Evolutionary conservation across 2,113 vertebrate genomes (phyloP), one percentile per base, ranked within the genome.

Genomic region (Zosterops borbonicus): DNA sequence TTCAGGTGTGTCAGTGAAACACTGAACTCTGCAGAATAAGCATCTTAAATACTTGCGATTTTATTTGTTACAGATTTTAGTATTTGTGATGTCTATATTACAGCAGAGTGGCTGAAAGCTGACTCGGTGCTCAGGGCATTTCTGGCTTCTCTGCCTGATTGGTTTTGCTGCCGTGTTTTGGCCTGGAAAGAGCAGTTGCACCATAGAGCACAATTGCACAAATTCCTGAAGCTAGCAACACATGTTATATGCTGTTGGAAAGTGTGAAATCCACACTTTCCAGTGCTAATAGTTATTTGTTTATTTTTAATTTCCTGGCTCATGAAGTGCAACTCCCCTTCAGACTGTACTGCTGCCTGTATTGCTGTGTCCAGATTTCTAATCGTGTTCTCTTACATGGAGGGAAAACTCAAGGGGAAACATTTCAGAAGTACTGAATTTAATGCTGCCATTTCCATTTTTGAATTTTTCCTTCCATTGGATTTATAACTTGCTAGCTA

Each of bases 231-330:
- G 75, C 23, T 55, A 65, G 22, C 42, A 83, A 27, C 63, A 77
- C 56, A 8, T 28, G 68, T 63, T 59, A 21, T 33, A 2, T 19
- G 20, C 47, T 80, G 22, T 63, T 56, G 29, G 55, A 31, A 83
- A 75, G 39, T 39, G 33, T 28, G 44, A 74, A 63, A 63, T 28
- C 68, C 31, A 25, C 15, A 1, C 56, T 90, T 94, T 52, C 35
- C 17, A 28, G 25, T 47, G 41, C 44, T 91, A 59, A 74, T 87
- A 52, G 50, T 35, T 84, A 23, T 63, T 75, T 80, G 59, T 74
- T 91, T 92, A 56, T 68, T 94, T 95, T 82, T 81, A 68, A 94
- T 91, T 82, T 93, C 76, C 52, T 84, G 24, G 28, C 78, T 89
- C 39, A 18, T 42, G 58, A 71, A 68, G 50, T 87, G 41, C 69